These are phyloP conservation scores for Ooceraea biroi DNA, from an alignment of 1,140 invertebrate species.

Conservation along the genomic window DNA sequence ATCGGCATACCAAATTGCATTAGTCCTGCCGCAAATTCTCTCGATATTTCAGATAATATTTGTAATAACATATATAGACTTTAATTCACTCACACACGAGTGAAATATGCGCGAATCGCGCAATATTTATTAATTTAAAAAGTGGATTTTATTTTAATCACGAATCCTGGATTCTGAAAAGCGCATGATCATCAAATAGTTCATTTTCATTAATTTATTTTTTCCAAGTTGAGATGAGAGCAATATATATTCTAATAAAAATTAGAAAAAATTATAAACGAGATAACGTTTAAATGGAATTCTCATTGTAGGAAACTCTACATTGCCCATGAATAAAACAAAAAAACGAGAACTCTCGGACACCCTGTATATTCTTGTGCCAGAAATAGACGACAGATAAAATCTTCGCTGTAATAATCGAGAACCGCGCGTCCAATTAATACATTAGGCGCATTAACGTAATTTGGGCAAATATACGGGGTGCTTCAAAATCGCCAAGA, in stretches of 20 bases:
- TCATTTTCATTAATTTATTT: background rate
- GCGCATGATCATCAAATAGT: background rate
- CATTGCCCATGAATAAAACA: background rate
- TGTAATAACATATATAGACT: constrained; percentile 25
- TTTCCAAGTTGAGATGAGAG: background rate
- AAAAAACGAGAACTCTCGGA: background rate
- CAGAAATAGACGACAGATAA: constrained; percentile 9
- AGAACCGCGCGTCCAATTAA: constrained; percentile 12
- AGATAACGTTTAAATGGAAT: background rate
- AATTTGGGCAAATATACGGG: background rate
- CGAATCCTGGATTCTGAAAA: background rate
- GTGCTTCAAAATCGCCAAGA: background rate
- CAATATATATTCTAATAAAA: background rate
- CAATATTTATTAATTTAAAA: constrained; percentile 16
- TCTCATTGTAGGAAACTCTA: background rate
- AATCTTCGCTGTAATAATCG: background rate
- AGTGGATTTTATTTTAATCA: constrained; percentile 14
- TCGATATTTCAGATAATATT: background rate
- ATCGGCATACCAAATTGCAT: constrained; percentile 5
- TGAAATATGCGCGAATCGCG: background rate
- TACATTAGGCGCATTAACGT: constrained; percentile 7
- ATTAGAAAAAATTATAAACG: background rate
- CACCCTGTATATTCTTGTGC: background rate
- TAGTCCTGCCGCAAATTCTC: background rate
- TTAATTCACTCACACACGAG: background rate